phyloP scores from a whole-genome alignment of 2,113 vertebrate genomes.

The Phrynocephalus versicolor region DNA sequence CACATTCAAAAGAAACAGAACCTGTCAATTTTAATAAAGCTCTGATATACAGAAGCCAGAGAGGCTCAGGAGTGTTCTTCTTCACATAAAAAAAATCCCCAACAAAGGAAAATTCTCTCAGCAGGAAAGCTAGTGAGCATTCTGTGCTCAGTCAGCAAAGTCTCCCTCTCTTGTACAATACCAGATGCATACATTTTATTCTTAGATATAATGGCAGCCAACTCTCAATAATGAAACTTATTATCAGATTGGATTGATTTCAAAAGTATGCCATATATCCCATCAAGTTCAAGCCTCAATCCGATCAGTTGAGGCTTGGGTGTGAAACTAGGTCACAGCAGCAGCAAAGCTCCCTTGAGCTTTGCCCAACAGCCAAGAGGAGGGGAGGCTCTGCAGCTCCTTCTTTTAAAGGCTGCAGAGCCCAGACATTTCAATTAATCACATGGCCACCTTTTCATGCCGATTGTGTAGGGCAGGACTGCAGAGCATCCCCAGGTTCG shows the following conservation, averaged over 20 bases:
- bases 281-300: too few species aligned
- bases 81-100: background rate
- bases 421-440: too few species aligned
- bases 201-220: background rate
- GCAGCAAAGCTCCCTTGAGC: too few species aligned
- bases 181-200: background rate
- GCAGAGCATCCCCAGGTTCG: too few species aligned
- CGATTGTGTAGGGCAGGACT: too few species aligned
- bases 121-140: background rate
- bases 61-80: background rate
- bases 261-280: background rate
- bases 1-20: background rate
- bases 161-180: background rate
- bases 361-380: too few species aligned
- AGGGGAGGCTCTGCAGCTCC: too few species aligned
- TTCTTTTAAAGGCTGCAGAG: too few species aligned
- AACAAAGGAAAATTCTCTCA: background rate
- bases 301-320: too few species aligned
- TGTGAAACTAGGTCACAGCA: too few species aligned
- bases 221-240: background rate
- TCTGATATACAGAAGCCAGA: background rate
- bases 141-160: background rate
- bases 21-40: background rate
- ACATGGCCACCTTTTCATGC: too few species aligned
- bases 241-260: background rate